A percentile compares a stretch with the other conserved stretches of the same genome.
These are phyloP conservation scores for Chrysaora quinquecirrha DNA, from an alignment of 30 jellyfish, hydroid and myxozoan species.

Conservation along the genomic window DNA sequence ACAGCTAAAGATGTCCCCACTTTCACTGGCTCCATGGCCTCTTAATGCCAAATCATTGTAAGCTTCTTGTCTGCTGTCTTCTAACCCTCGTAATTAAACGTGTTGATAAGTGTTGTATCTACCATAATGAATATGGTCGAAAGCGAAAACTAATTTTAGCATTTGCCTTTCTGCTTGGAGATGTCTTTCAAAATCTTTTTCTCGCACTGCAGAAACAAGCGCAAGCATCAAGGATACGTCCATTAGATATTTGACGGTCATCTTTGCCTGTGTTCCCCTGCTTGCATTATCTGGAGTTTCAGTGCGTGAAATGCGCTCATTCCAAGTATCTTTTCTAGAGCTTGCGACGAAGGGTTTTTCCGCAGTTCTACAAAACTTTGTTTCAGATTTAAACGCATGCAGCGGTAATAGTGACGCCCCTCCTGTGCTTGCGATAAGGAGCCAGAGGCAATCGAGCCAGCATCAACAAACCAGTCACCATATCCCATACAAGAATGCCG, in stretches of 20 bases:
- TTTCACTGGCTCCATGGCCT: no score
- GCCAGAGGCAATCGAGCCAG: neutral
- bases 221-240: slow-evolving; percentile 52
- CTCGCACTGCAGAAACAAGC: slow-evolving; percentile 48
- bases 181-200: slow-evolving; percentile 9
- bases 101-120: slow-evolving; percentile 35
- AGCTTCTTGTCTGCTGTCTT: neutral
- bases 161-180: slow-evolving; percentile 63
- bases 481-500: slow-evolving; percentile 20
- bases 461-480: slow-evolving; percentile 13
- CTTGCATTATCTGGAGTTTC: neutral
- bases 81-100: slow-evolving; percentile 7
- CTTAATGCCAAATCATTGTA: neutral
- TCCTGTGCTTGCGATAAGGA: neutral
- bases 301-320: neutral
- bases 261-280: neutral
- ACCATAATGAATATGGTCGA: no score
- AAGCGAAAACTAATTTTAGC: no score
- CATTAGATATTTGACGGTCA: slow-evolving; percentile 6
- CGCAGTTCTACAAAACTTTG: neutral
- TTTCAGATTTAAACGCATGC: slow-evolving; percentile 2
- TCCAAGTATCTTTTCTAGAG: neutral
- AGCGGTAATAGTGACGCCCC: slow-evolving; percentile 6
- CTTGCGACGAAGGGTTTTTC: neutral
- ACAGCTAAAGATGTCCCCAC: no score